Evolutionary conservation across 2,888 invertebrate genomes (phyloP).

Genomic region (Pheosia gnoma): DNA sequence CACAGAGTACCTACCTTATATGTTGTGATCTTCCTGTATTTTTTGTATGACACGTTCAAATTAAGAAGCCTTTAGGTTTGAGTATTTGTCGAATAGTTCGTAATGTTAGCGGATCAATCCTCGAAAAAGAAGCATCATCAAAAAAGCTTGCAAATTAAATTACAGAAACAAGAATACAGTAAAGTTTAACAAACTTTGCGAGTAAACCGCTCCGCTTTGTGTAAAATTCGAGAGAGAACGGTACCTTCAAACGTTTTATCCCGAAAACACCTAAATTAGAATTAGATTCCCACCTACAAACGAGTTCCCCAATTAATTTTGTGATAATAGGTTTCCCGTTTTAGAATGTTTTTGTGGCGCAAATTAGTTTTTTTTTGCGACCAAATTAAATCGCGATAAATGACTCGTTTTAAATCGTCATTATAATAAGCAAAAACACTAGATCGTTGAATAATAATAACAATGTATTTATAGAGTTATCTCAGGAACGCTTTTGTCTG

Average conservation of each 20-base stretch:
- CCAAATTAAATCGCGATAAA: slow-evolving; percentile 11
- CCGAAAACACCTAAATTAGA: slow-evolving; percentile 60
- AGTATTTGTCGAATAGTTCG: too few species aligned
- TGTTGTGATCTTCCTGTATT: too few species aligned
- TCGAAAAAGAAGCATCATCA: slow-evolving; percentile 33
- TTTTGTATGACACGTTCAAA: too few species aligned
- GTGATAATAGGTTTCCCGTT: slow-evolving; percentile 58
- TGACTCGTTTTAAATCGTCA: neutral
- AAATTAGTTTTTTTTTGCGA: slow-evolving; percentile 40
- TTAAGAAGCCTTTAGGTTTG: too few species aligned
- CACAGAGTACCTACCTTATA: too few species aligned
- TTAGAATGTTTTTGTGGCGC: slow-evolving; percentile 44
- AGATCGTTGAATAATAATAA: neutral
- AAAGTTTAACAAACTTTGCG: slow-evolving; percentile 47
- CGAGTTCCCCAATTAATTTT: slow-evolving; percentile 67
- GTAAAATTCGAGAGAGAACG: slow-evolving; percentile 39
- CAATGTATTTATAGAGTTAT: neutral
- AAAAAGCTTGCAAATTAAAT: slow-evolving; percentile 45
- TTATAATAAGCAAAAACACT: neutral
- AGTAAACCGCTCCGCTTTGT: slow-evolving; percentile 38
- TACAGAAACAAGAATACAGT: slow-evolving; percentile 51
- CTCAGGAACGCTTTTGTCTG: too few species aligned
- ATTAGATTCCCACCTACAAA: slow-evolving; percentile 60
- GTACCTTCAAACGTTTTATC: slow-evolving; percentile 48
- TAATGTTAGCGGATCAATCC: slow-evolving; percentile 21